phyloP scores from a whole-genome alignment of 2,113 vertebrate genomes.

The Amblyopsis rosae region DNA sequence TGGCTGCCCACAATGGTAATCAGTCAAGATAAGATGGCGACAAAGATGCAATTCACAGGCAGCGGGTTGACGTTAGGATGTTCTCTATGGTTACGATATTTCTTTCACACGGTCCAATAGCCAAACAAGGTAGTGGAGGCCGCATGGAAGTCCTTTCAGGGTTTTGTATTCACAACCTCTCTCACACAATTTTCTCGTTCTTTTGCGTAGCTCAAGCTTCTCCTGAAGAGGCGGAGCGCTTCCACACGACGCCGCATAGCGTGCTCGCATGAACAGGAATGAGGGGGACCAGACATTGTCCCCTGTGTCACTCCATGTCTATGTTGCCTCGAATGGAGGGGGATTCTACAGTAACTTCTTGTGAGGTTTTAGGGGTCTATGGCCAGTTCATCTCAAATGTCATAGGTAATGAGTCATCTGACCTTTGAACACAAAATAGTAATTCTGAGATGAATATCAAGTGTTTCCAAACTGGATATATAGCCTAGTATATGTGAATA shows the following conservation, averaged over 20 bases:
- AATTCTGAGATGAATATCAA: neutral
- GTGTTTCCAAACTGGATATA: constrained; percentile 6
- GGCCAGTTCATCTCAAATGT: constrained; percentile 10
- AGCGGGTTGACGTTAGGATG: too few species aligned
- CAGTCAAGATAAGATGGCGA: too few species aligned
- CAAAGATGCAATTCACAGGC: too few species aligned
- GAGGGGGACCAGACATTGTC: constrained; percentile 76
- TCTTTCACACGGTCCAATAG: too few species aligned
- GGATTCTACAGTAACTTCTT: constrained; percentile 50
- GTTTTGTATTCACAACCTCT: neutral
- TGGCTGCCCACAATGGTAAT: too few species aligned
- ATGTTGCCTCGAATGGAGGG: constrained; percentile 50
- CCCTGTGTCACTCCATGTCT: constrained; percentile 43
- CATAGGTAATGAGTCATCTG: neutral
- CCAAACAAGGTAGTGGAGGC: too few species aligned
- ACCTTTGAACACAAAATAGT: neutral
- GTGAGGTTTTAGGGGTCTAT: constrained; percentile 43
- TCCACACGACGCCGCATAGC: constrained; percentile 75
- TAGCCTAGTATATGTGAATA: constrained; percentile 15
- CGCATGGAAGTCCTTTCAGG: too few species aligned
- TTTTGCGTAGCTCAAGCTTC: constrained; percentile 80
- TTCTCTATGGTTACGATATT: too few species aligned
- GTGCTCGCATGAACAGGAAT: constrained; percentile 82
- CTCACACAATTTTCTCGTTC: constrained; percentile 1
- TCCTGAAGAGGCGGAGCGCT: constrained; percentile 84